Percentiles rank a stretch among this genome's conserved stretches.
phyloP scores from a whole-genome alignment of 2,113 vertebrate species.

The Hystrix brachyura region DNA sequence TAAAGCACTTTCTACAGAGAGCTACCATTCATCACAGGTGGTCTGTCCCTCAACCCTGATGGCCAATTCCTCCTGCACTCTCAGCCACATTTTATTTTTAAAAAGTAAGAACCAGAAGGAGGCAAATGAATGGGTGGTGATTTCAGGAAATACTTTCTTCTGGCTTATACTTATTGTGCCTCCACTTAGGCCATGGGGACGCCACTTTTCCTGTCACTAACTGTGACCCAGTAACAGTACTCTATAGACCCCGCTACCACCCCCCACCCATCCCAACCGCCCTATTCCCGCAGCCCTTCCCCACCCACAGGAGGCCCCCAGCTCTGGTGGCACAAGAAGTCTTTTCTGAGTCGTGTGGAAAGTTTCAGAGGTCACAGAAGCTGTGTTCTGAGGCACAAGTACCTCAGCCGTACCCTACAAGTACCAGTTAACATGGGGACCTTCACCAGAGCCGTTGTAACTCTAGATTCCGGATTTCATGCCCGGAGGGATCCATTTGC shows the following conservation, averaged over 20 bases:
- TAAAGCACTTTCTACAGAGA: conserved; percentile 54
- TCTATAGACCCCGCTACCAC: rapidly evolving
- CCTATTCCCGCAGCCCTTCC: not conserved
- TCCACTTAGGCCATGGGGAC: not conserved
- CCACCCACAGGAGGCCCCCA: not conserved
- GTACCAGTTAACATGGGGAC: not conserved
- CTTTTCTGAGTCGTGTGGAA: not conserved
- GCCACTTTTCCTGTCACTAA: not conserved
- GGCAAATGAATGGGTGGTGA: not conserved
- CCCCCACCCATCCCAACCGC: rapidly evolving
- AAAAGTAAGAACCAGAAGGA: not conserved
- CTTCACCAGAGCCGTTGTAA: not conserved
- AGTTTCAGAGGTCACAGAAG: not conserved
- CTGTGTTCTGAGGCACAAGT: not conserved
- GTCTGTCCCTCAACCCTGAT: not conserved
- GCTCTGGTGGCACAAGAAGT: not conserved
- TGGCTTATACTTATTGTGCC: not conserved
- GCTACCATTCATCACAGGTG: not conserved
- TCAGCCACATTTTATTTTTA: not conserved
- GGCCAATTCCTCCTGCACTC: not conserved
- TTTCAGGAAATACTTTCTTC: not conserved
- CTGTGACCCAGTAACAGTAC: not conserved
- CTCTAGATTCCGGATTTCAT: not conserved
- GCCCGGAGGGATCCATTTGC: not conserved
- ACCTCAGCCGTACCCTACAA: not conserved